These are phyloP conservation scores for Acipenser ruthenus DNA, from an alignment of 2,797 vertebrate species.

Conservation along the genomic window DNA sequence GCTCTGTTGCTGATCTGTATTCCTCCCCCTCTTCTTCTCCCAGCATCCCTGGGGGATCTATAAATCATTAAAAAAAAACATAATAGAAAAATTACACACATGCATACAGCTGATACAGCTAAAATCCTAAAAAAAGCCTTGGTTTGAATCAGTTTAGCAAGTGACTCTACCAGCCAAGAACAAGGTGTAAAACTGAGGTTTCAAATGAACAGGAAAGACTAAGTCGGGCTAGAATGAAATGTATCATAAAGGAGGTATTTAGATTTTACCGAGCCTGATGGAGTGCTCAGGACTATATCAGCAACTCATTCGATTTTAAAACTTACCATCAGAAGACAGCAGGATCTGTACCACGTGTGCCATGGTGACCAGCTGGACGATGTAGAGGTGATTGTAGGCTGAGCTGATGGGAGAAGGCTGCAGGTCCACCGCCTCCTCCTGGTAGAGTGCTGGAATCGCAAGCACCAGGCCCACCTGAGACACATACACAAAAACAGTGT, in stretches of 20 bases:
- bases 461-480: conserved; percentile 80
- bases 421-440: conserved; percentile 81
- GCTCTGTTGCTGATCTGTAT: conserved; percentile 46
- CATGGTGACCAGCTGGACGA: conserved; percentile 88
- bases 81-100: too few species aligned
- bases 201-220: too few species aligned
- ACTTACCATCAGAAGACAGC: conserved; percentile 48
- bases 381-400: conserved; percentile 86
- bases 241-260: background rate
- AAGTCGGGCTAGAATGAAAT: background rate
- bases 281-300: too few species aligned
- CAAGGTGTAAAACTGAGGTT: too few species aligned
- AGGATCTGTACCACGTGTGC: conserved; percentile 84
- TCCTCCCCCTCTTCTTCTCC: conserved; percentile 54
- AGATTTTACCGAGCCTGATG: too few species aligned
- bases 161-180: too few species aligned
- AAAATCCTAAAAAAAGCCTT: too few species aligned
- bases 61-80: background rate
- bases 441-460: conserved; percentile 85
- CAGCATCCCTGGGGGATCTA: conserved; percentile 24
- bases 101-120: too few species aligned
- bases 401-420: conserved; percentile 84
- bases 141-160: too few species aligned
- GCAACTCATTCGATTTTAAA: background rate
- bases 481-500: conserved; percentile 15